Evolutionary conservation across 2,113 vertebrate species (phyloP).

Genomic region (Monopterus albus): DNA sequence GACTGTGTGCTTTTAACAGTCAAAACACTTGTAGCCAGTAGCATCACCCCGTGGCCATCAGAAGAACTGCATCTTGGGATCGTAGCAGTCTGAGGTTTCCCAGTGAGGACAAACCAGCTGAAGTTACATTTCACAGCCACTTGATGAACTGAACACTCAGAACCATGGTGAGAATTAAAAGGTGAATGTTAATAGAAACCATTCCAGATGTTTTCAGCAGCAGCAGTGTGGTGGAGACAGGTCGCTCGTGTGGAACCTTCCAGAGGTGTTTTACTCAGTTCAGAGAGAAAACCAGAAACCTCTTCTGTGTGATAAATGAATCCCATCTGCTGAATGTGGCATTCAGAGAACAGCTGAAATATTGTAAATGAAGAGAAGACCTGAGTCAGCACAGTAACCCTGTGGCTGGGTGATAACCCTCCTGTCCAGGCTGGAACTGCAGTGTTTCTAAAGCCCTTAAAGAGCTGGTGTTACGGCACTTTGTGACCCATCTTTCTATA

Average conservation of each 20-base stretch:
- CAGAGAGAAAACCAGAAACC: background rate
- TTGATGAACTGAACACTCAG: conserved; percentile 1
- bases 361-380: background rate
- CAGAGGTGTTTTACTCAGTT: background rate
- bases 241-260: background rate
- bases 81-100: background rate
- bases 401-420: background rate
- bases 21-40: background rate
- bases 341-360: conserved; percentile 7
- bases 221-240: background rate
- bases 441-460: no score
- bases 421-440: no score
- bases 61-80: conserved; percentile 6
- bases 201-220: conserved; percentile 1
- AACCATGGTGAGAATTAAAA: conserved; percentile 17
- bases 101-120: background rate
- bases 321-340: background rate
- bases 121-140: background rate
- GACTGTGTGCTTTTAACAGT: no score
- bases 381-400: conserved; percentile 1
- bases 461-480: no score
- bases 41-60: background rate
- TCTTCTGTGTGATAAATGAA: conserved; percentile 17
- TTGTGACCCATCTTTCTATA: no score
- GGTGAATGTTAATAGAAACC: conserved; percentile 32